Evolutionary conservation across 2,888 invertebrate species (phyloP).

Genomic region (Hyalella azteca): DNA sequence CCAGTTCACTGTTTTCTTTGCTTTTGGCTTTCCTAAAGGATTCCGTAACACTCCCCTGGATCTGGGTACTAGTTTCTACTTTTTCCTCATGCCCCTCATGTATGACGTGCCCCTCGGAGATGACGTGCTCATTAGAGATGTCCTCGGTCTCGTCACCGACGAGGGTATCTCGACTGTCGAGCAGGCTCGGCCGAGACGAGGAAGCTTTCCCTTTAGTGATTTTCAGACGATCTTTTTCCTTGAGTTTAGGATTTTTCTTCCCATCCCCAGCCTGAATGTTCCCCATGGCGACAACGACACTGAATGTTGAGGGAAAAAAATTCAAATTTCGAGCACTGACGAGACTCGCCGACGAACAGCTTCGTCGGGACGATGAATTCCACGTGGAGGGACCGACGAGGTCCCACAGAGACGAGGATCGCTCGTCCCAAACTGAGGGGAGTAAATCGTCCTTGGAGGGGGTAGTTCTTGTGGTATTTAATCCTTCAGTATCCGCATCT

Average conservation of each 20-base stretch:
- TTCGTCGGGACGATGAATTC: too few relatives aligned
- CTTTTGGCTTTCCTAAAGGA: constrained; percentile 47
- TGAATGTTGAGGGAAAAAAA: not conserved
- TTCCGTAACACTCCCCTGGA: constrained; percentile 42
- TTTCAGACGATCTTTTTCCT: constrained; percentile 42
- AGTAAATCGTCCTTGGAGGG: too few relatives aligned
- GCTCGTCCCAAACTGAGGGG: too few relatives aligned
- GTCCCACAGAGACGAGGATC: too few relatives aligned
- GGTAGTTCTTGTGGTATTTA: too few relatives aligned
- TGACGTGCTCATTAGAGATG: too few relatives aligned
- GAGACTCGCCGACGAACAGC: not conserved
- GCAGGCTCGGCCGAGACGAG: constrained; percentile 49
- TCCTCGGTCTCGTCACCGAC: constrained; percentile 28
- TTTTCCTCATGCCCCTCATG: too few relatives aligned
- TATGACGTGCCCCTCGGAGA: too few relatives aligned
- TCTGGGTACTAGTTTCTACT: not conserved
- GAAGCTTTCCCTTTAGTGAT: constrained; percentile 49
- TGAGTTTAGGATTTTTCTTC: constrained; percentile 45
- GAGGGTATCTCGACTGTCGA: constrained; percentile 45
- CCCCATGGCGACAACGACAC: constrained; percentile 36
- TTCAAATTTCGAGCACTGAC: not conserved
- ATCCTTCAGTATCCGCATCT: too few relatives aligned
- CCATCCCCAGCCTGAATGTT: constrained; percentile 50
- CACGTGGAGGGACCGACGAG: too few relatives aligned
- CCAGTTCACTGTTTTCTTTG: not conserved